Evolutionary conservation across 2,888 invertebrate genomes (phyloP).

Genomic region (Glomeris marginata): DNA sequence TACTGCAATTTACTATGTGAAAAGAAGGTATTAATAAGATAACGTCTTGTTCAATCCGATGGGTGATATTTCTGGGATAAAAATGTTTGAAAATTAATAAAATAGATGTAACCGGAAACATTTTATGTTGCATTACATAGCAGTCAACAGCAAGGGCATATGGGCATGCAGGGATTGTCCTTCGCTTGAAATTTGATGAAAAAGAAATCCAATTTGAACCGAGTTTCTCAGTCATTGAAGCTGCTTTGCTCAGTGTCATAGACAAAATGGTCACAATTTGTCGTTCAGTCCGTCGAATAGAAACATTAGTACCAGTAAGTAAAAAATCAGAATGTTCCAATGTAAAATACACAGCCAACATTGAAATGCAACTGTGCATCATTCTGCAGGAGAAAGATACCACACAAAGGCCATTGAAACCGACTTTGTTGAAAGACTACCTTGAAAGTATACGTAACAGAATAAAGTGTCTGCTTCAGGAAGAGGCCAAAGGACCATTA

Average conservation of each 20-base stretch:
- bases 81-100: too few species aligned
- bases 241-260: constrained; percentile 50
- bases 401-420: too few species aligned
- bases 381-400: constrained; percentile 31
- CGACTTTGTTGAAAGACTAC: too few species aligned
- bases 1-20: constrained; percentile 62
- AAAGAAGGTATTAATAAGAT: constrained; percentile 44
- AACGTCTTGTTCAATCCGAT: neutral
- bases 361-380: constrained; percentile 57
- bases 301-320: constrained; percentile 48
- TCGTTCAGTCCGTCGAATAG: constrained; percentile 55
- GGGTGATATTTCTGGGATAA: neutral
- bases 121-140: too few species aligned
- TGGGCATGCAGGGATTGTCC: constrained; percentile 30
- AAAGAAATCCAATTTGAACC: constrained; percentile 30
- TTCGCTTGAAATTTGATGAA: constrained; percentile 30
- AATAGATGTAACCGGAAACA: too few species aligned
- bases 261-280: constrained; percentile 60
- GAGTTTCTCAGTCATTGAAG: constrained; percentile 53
- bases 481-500: too few species aligned
- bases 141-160: constrained; percentile 23
- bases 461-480: too few species aligned
- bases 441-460: too few species aligned
- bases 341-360: too few species aligned
- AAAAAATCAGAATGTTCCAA: too few species aligned